These are phyloP conservation scores for Drosophila burlai DNA, from an alignment of 1,140 invertebrate species.

Conservation along the genomic window DNA sequence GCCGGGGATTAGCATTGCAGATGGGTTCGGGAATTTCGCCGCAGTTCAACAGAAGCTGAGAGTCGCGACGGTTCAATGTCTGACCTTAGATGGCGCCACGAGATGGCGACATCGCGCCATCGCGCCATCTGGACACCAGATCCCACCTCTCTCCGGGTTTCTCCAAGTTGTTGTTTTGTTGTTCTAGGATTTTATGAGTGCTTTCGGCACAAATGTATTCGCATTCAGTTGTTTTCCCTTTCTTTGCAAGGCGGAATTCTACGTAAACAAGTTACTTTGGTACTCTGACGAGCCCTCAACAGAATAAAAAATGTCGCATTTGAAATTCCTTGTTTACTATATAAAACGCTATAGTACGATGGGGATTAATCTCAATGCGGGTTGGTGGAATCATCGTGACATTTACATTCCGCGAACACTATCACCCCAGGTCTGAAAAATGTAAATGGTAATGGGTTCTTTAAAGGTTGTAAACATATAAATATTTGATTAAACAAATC, in stretches of 20 bases:
- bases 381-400: slow-evolving; percentile 18
- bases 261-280: slow-evolving; percentile 34
- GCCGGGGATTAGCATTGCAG: slow-evolving; percentile 65
- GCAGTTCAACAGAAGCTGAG: slow-evolving; percentile 61
- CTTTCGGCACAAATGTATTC: slow-evolving; percentile 30
- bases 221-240: slow-evolving; percentile 49
- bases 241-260: slow-evolving; percentile 36
- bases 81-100: slow-evolving; percentile 75
- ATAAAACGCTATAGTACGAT: neutral
- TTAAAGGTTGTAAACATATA: slow-evolving; percentile 18
- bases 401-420: slow-evolving; percentile 26
- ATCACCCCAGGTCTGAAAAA: neutral
- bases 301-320: slow-evolving; percentile 29
- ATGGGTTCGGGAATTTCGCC: slow-evolving; percentile 44
- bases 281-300: slow-evolving; percentile 35
- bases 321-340: slow-evolving; percentile 42
- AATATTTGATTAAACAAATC: slow-evolving; percentile 5
- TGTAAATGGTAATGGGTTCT: neutral
- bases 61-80: slow-evolving; percentile 61
- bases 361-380: slow-evolving; percentile 33
- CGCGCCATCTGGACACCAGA: slow-evolving; percentile 23
- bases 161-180: slow-evolving; percentile 41
- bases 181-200: slow-evolving; percentile 28
- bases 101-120: slow-evolving; percentile 2
- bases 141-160: neutral